Base-by-base conservation (phyloP, 2,797 vertebrate species). In the Chaenodraco wilsoni region DNA sequence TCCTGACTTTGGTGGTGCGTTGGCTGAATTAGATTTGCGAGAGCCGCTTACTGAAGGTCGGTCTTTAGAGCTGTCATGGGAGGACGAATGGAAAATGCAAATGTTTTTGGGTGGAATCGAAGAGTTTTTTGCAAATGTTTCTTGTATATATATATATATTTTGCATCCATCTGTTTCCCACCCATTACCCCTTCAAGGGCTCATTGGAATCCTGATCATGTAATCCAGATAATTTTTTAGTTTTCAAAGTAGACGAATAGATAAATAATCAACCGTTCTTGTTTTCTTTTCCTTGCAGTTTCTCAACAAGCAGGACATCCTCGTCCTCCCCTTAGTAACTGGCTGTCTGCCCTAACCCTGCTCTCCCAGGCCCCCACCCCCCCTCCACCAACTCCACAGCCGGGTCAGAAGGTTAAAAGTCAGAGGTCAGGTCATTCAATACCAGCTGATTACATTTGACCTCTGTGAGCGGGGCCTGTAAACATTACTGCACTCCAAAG, bases 291-390 rank as follows among this genome's bases (percentile, higher is more conserved):
- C 72, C 48, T 61, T 74, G 33, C 91, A 99, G 98, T 85, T 99
- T 97, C 13, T 97, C 98, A 37, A 90, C 96, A 63, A 89, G 95
- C 91, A 95, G 96, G 85, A 96, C 94, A 69, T 95, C 96, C 45
- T 93, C 96, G 65, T 95, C 95, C 76, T 95, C 96, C 78, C 95
- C 96, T 69, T 98, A 96, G 95, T 77, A 45, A 76, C 56, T 19
- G 79, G 69, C 78, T 72, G 56, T 72, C 67, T 61, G 69, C 83
- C 83, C 82, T 67, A 59, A 85, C 87, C 84, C 85, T 79, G 87
- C 88, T 87, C 79, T 82, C 84, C 89, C 76, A 77, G 75, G 52
- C 69, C 76, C 78, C 69, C 27, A 10, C 40, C 37, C 72, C 49
- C 73, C 74, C 40, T 27, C 72, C 51, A 72, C 74, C 73, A 80